Base-by-base conservation (phyloP, 1,140 invertebrate species). In the Cardiocondyla obscurior region DNA sequence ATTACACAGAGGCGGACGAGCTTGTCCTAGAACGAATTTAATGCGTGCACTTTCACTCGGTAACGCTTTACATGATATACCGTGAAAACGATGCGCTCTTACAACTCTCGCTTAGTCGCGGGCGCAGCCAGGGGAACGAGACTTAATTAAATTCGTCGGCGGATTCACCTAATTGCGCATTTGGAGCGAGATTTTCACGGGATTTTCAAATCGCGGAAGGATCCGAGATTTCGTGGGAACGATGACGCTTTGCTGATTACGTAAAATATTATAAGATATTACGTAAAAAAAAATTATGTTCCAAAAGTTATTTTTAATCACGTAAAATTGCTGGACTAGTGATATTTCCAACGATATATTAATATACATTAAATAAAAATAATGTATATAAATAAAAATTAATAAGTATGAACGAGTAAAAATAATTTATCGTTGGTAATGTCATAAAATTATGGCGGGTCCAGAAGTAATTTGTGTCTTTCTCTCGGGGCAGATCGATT, bases 41-140 rank as follows among this genome's bases (percentile, higher is more conserved):
- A n/a, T 57, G 76, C 82, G 60, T 44, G 36, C 4, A 67, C 85
- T 86, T 86, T 86, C 85, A 83, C 85, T 72, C 12, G 53, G 22
- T 44, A 44, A 8, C n/a, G n/a, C n/a, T 69, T 72, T 65, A 69
- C 30, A 49, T 25, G 28, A 51, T 55, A 8, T 14, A 2, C 58
- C 36, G 64, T 69, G 30, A 53, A 58, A 81, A 85, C 33, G 58
- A 74, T 42, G 19, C 49, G 39, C 44, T 73, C 10, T 69, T 39
- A 44, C 51, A 53, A 67, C 22, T 46, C 60, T 19, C 25, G 16
- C 39, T 44, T 49, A 62, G 58, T 28, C 6, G 25, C 36, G 53
- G 12, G 25, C 5, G n/a, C n/a, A 12, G 22, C 33, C 44, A 42
- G 22, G 74, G 64, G 14, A 82, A 58, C 39, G 12, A 12, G 28